Conservation (phyloP, 2,797 vertebrate species). For the Cyprinella venusta region DNA sequence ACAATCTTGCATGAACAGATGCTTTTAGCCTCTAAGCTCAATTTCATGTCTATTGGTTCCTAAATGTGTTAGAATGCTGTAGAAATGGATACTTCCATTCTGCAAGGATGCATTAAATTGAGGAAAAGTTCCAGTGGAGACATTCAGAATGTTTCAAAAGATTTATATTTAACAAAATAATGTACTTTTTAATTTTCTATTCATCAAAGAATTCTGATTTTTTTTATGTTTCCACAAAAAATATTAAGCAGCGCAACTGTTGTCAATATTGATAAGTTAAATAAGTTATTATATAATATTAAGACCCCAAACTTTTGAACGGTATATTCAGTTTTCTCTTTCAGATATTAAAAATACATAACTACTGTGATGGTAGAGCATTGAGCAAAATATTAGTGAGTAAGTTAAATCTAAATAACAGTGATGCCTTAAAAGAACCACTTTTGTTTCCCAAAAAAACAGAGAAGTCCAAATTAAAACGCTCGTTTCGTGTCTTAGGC, state of each 20-base stretch:
- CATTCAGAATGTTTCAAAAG: background rate
- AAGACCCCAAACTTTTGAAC: background rate
- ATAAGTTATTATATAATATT: background rate
- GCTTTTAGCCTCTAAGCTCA: background rate
- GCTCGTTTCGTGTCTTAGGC: too few relatives aligned
- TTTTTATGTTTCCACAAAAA: background rate
- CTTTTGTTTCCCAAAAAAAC: too few relatives aligned
- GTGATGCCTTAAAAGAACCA: too few relatives aligned
- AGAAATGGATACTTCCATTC: background rate
- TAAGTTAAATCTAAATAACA: background rate
- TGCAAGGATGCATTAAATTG: background rate
- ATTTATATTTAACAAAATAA: background rate
- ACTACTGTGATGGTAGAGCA: background rate
- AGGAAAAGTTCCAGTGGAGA: background rate
- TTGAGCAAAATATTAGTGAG: background rate
- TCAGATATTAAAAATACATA: too few relatives aligned
- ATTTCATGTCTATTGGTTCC: background rate
- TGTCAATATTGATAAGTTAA: background rate
- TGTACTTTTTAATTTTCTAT: background rate
- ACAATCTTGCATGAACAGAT: background rate
- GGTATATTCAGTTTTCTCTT: background rate
- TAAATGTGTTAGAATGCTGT: background rate
- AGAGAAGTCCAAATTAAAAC: too few relatives aligned
- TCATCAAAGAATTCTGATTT: background rate
- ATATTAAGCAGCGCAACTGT: background rate